These are phyloP conservation scores for Leucopternis melanops DNA, from an alignment of 2,113 vertebrate genomes.

Conservation along the genomic window DNA sequence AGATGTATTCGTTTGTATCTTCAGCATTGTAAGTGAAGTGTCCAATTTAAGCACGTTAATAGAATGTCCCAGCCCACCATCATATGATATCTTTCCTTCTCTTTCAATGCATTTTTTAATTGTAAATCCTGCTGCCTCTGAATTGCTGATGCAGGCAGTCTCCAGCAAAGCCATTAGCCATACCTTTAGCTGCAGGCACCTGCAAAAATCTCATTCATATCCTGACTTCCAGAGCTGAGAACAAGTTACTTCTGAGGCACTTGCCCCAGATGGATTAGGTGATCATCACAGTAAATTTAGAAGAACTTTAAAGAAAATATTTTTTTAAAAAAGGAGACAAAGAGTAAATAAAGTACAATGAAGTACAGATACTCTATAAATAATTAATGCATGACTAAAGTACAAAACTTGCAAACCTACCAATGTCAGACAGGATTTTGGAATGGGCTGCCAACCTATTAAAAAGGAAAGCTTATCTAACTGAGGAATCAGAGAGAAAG, in stretches of 20 bases:
- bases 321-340: background rate
- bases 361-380: background rate
- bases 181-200: background rate
- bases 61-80: background rate
- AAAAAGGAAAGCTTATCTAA: background rate
- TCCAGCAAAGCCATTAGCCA: background rate
- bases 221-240: background rate
- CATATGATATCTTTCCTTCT: background rate
- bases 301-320: background rate
- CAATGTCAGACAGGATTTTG: background rate
- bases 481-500: background rate
- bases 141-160: background rate
- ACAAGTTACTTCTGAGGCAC: background rate
- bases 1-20: background rate
- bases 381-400: background rate
- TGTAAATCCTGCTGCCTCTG: background rate
- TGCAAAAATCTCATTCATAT: background rate
- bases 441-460: background rate
- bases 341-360: background rate
- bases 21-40: background rate
- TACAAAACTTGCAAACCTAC: background rate
- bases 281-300: background rate
- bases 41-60: background rate
- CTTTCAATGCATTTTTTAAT: background rate
- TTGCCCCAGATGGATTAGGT: background rate